A percentile compares a stretch with the other conserved stretches of the same genome.
Conservation (phyloP, 2,113 vertebrate genomes). For the Neogale vison region DNA sequence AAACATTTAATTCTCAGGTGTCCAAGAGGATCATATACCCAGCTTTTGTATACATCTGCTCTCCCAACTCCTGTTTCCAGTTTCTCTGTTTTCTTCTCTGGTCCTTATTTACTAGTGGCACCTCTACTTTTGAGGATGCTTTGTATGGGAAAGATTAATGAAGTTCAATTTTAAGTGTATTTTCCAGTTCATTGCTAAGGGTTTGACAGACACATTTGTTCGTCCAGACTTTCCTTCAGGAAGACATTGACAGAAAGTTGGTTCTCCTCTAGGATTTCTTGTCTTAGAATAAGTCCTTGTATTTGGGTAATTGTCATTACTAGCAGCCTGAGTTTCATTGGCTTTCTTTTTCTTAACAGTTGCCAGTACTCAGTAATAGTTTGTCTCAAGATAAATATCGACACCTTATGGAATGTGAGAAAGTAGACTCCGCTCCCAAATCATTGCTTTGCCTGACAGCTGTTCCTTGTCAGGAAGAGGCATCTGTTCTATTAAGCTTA, state of each 20-base stretch:
- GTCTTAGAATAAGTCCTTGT: conserved; percentile 28
- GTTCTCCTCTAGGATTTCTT: background rate
- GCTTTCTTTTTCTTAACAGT: conserved; percentile 52
- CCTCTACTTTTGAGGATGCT: background rate
- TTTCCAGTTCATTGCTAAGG: background rate
- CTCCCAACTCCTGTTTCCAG: background rate
- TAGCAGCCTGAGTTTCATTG: background rate
- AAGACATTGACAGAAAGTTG: background rate
- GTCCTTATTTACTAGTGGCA: background rate
- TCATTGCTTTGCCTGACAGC: conserved; percentile 50
- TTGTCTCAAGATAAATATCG: conserved; percentile 41
- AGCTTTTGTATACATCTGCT: background rate
- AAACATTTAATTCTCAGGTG: background rate
- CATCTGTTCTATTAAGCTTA: conserved; percentile 55
- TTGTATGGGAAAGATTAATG: background rate
- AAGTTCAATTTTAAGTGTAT: background rate
- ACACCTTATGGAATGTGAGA: conserved; percentile 40
- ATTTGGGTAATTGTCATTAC: conserved; percentile 49
- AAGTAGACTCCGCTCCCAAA: background rate
- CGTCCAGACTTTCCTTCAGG: background rate
- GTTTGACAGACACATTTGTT: background rate
- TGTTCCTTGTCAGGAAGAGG: background rate
- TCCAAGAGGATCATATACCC: background rate
- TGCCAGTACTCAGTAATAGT: conserved; percentile 48
- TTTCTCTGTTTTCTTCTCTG: background rate